A percentile compares a stretch with the other conserved stretches of the same genome.
phyloP scores from a whole-genome alignment of 1,140 invertebrate genomes.

The Leptinotarsa lineolata region DNA sequence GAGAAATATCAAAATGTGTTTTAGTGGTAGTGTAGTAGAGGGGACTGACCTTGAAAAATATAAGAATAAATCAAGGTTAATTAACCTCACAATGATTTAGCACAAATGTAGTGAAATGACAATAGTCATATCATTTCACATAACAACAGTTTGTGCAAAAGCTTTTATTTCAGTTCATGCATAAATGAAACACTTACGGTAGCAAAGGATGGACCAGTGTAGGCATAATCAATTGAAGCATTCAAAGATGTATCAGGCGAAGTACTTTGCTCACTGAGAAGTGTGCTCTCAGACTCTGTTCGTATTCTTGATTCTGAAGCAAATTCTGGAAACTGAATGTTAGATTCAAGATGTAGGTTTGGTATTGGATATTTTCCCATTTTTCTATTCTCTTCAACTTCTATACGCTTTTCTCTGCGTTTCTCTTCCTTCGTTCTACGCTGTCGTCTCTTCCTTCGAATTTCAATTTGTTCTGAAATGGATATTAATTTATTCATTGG shows the following conservation, averaged over 20 bases:
- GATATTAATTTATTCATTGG: background rate
- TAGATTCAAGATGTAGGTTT: slow-evolving; percentile 65
- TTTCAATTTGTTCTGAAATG: slow-evolving; percentile 66
- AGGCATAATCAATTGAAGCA: slow-evolving; percentile 40
- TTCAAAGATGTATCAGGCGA: slow-evolving; percentile 47
- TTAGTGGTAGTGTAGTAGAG: slow-evolving; percentile 20
- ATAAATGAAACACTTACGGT: slow-evolving; percentile 57
- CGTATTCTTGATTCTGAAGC: slow-evolving; percentile 29
- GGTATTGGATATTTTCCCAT: slow-evolving; percentile 67
- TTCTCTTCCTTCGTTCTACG: slow-evolving; percentile 71
- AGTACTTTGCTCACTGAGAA: slow-evolving; percentile 37
- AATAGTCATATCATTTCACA: background rate
- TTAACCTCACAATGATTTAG: slow-evolving; percentile 36
- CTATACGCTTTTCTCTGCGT: slow-evolving; percentile 70
- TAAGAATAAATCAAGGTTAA: slow-evolving; percentile 34
- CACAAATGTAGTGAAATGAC: slow-evolving; percentile 25
- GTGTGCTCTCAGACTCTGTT: slow-evolving; percentile 38
- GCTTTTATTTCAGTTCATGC: background rate
- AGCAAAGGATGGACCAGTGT: slow-evolving; percentile 62
- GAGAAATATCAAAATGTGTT: no score
- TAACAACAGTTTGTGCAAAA: background rate
- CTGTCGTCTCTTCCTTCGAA: slow-evolving; percentile 65
- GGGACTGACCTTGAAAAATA: slow-evolving; percentile 38
- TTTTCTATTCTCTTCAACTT: slow-evolving; percentile 70
- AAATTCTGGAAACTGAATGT: slow-evolving; percentile 65